Evolutionary conservation across 2,113 vertebrate species (phyloP), one percentile per base, ranked within the genome.

Genomic region (Cheilinus undulatus): DNA sequence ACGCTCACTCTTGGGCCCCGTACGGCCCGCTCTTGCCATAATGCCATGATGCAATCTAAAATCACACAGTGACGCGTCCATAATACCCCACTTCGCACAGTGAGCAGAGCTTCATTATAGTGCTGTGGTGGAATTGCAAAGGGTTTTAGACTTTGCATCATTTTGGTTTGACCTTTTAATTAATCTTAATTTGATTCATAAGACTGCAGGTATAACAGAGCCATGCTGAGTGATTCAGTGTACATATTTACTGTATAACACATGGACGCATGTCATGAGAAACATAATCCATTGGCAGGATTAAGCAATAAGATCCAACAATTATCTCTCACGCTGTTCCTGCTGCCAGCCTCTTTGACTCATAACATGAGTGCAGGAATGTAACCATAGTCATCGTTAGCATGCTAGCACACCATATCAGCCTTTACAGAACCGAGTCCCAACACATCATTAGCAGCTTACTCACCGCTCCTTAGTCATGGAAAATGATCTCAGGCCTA

Each of bases 301-400:
- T 88, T 85, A 84, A 11, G 58, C 71, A 82, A 67, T 46, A 83
- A 80, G 15, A 90, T 76, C 79, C 60, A 52, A 73, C 57, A 87
- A 90, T 90, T 85, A 86, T 68, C 52, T 50, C 38, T 17, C 73
- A 83, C 0, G 12, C 40, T 59, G 69, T 77, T 82, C 69, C 53
- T 19, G 14, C 24, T 52, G 13, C 19, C 12, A 88, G 52, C 46
- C 32, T 13, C 28, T 71, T 82, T 85, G 78, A 87, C 28, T 88
- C 82, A 86, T 48, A 34, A 70, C 76, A 64, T 66, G 5, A 50
- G 59, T 73, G 50, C 74, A 83, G 81, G 66, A 72, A 76, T 74
- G 75, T 49, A 58, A 42, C 57, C 68, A 59, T 52, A 10, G 60
- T 66, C 85, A 60, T 80, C 82, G 48, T 73, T 57, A 51, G 69